phyloP scores from a whole-genome alignment of 1,140 invertebrate species.

The Lordiphosa stackelbergi region DNA sequence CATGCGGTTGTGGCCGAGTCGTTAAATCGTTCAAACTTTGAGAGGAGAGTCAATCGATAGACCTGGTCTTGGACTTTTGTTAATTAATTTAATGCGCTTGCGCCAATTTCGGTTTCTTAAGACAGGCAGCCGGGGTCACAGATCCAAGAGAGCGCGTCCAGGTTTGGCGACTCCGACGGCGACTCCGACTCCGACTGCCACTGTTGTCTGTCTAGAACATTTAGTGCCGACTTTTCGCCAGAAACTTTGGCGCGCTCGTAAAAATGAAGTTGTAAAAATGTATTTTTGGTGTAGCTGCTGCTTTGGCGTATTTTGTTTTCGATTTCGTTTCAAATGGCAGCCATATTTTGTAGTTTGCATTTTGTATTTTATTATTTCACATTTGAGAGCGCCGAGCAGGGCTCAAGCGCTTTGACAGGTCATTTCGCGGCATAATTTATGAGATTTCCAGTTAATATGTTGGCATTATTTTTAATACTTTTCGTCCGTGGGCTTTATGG shows the following conservation, averaged over 20 bases:
- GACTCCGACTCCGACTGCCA: no score
- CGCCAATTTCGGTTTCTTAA: constrained; percentile 54
- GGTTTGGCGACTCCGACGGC: background rate
- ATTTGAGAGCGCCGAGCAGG: background rate
- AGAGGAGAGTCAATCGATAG: constrained; percentile 41
- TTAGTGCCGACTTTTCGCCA: constrained; percentile 31
- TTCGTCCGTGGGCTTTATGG: constrained; percentile 1
- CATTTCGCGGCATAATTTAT: constrained; percentile 60
- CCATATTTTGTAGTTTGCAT: constrained; percentile 38
- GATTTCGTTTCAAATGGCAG: constrained; percentile 68
- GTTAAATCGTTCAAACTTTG: no score
- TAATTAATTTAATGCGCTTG: constrained; percentile 67
- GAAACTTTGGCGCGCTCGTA: constrained; percentile 61
- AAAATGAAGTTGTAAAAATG: constrained; percentile 66
- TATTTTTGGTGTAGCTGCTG: constrained; percentile 39
- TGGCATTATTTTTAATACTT: constrained; percentile 60
- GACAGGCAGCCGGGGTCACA: constrained; percentile 38
- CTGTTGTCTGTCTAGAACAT: constrained; percentile 22
- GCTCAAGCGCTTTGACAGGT: constrained; percentile 30
- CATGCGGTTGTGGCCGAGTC: background rate
- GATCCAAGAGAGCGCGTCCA: constrained; percentile 5
- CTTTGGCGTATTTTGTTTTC: constrained; percentile 51
- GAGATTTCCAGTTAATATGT: constrained; percentile 70
- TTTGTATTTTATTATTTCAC: constrained; percentile 24
- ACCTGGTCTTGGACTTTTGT: constrained; percentile 46